Base-by-base conservation (phyloP, 1,140 invertebrate species). In the Hyles vespertilio region DNA sequence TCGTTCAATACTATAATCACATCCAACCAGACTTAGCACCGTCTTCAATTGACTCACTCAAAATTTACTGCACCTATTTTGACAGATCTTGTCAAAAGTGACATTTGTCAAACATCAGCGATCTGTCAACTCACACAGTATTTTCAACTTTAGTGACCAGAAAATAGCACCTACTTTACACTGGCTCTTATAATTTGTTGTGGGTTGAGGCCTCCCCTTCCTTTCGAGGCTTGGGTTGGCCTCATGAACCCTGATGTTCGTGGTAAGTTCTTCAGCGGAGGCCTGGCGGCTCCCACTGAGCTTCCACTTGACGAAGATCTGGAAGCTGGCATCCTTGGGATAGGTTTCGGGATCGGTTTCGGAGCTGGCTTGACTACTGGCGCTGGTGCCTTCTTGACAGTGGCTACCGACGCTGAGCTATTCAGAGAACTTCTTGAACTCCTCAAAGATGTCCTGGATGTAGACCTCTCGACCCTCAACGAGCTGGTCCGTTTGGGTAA, bases 351-450 rank as follows among this genome's bases (percentile, higher is more conserved):
- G 67, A 90, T 47, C 61, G 82, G 79, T 56, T 86, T 86, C 1
- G 79, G 77, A 7, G 63, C 56, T 8, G 79, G 73, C 58, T 85
- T 86, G 0, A 73, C 72, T 22, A 81, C 79, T 11, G 63, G 84
- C 8, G 77, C 79, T 2, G 92, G 90, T 12, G 93, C 90, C 51
- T 93, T 92, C 59, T 93, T 90, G 0, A 96, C 95, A 0, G 95
- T 96, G 67, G 94, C 94, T 0, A 95, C 94, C 4, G 95, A 96
- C 0, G 93, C 93, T 1, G 94, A 92, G 76, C 95, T 96, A 69
- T 95, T 96, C 32, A 96, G 88, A 0, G 95, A 96, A 68, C 95
- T 96, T 4, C 94, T 89, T 1, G 95, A 96, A 65, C 95, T 95
- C 1, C 94, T 91, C 7, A 97, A 81, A 59, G 95, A 96, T 40